These are phyloP conservation scores for Spongilla lacustris DNA, from an alignment of 37 sponge, comb jelly and placozoan genomes.

Conservation along the genomic window DNA sequence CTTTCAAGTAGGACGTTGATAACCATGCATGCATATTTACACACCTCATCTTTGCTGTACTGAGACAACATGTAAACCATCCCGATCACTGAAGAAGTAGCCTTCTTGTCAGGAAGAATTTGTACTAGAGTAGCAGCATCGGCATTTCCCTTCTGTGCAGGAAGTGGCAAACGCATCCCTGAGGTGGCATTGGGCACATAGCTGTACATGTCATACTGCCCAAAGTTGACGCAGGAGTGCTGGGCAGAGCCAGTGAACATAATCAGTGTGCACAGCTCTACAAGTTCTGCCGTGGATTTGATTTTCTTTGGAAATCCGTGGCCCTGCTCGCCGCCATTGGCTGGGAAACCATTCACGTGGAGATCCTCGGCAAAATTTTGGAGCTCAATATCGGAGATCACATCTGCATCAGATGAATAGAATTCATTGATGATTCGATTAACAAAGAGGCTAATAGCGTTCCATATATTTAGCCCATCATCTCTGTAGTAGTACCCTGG, in stretches of 20 bases:
- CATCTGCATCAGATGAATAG: slow-evolving; percentile 58
- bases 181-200: slow-evolving; percentile 75
- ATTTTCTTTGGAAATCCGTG: slow-evolving; percentile 63
- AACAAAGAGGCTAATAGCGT: slow-evolving; percentile 52
- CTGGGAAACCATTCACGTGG: slow-evolving; percentile 38
- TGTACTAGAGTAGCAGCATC: slow-evolving; percentile 35
- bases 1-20: too few relatives aligned
- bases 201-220: slow-evolving; percentile 66
- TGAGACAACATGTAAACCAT: neutral
- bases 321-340: neutral
- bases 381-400: slow-evolving; percentile 50
- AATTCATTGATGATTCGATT: slow-evolving; percentile 39
- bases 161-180: slow-evolving; percentile 47
- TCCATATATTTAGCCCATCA: slow-evolving; percentile 70
- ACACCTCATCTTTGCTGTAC: slow-evolving; percentile 40
- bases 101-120: slow-evolving; percentile 41
- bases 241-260: slow-evolving; percentile 74
- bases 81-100: neutral
- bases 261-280: slow-evolving; percentile 60
- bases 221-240: slow-evolving; percentile 76
- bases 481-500: slow-evolving; percentile 83
- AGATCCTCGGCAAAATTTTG: slow-evolving; percentile 45
- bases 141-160: slow-evolving; percentile 39
- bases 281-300: slow-evolving; percentile 41
- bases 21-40: too few relatives aligned